phyloP scores from a whole-genome alignment of 2,888 invertebrate genomes.

The Nesidiocoris tenuis region DNA sequence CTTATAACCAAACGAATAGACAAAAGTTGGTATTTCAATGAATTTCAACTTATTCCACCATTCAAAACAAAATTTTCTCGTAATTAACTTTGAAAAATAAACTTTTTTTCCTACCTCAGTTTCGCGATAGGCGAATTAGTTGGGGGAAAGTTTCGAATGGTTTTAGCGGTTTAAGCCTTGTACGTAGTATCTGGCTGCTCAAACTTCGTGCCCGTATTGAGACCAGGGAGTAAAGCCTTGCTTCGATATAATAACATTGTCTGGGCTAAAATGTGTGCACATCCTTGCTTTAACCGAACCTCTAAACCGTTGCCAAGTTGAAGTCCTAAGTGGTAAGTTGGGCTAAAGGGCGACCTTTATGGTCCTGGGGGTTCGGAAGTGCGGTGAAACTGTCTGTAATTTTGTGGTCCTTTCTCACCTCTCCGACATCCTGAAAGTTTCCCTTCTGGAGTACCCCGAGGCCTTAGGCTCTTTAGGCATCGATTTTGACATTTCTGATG shows the following conservation, averaged over 20 bases:
- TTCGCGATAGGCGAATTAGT: too few relatives aligned
- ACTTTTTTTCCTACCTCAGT: too few relatives aligned
- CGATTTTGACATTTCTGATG: neutral
- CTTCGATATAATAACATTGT: conserved; percentile 32
- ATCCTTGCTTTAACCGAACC: neutral
- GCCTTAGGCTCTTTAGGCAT: neutral
- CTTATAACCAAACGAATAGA: too few relatives aligned
- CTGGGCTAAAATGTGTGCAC: conserved; percentile 19
- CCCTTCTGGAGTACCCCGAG: too few relatives aligned
- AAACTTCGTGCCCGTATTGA: neutral
- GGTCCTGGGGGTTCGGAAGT: conserved; percentile 3
- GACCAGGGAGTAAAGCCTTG: conserved; percentile 12
- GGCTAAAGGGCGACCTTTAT: conserved; percentile 2
- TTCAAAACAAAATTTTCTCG: too few relatives aligned
- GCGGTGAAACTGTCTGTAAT: conserved; percentile 29
- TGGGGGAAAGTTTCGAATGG: conserved; percentile 25
- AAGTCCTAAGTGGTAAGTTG: conserved; percentile 34
- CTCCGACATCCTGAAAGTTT: conserved; percentile 21
- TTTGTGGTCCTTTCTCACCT: conserved; percentile 26
- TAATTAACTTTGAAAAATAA: too few relatives aligned
- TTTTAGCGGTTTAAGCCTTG: conserved; percentile 12
- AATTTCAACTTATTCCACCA: too few relatives aligned
- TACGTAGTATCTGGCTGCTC: neutral
- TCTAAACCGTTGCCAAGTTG: conserved; percentile 12
- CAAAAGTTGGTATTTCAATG: too few relatives aligned